Evolutionary conservation across 2,888 invertebrate species (phyloP), one percentile per base, ranked within the genome.

Genomic region (Drosophila aldrichi): DNA sequence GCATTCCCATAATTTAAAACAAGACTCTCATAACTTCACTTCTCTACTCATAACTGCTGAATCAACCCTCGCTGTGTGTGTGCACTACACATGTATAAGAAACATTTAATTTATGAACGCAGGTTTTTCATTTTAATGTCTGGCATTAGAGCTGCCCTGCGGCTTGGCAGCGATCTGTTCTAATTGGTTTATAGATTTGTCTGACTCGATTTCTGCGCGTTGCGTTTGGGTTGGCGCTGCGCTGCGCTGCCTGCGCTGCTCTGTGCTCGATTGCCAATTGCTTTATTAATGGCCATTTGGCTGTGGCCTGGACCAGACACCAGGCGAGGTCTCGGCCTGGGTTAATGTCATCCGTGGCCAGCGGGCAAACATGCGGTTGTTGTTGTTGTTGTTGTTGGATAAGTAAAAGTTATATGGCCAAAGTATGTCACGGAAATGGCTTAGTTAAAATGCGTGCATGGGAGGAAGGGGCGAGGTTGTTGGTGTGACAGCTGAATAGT

Each of bases 351-450:
- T 88, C 87, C 87, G 90, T 77, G 18, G 90, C 87, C 71, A 49
- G 22, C 56, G 87, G 82, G 70, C 56, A 29, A 5, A 14, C 16
- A 20, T 16, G 36, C 18, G 12, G 48, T 48, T 5, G 25, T 32
- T 18, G 48, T 48, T 16, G 34, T 32, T 18, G 48, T 32, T 48
- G 48, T 38, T 69, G 61, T 48, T 20, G 36, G 54, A 49, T 59
- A 64, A 74, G 89, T 88, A 88, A 86, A 88, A 89, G 90, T 89
- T 81, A 58, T 71, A 59, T 38, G 60, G 29, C 38, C 72, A 61
- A 89, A 76, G 88, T 85, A 80, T 89, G 85, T 88, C 85, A 89
- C 88, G 88, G 85, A 89, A 89, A 85, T 86, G 89, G 69, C 75
- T 89, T 82, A 74, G 80, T 82, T 89, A 75, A 89, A 87, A 87